phyloP scores from a whole-genome alignment of 2,888 invertebrate genomes.

The Pedicia rivosa region DNA sequence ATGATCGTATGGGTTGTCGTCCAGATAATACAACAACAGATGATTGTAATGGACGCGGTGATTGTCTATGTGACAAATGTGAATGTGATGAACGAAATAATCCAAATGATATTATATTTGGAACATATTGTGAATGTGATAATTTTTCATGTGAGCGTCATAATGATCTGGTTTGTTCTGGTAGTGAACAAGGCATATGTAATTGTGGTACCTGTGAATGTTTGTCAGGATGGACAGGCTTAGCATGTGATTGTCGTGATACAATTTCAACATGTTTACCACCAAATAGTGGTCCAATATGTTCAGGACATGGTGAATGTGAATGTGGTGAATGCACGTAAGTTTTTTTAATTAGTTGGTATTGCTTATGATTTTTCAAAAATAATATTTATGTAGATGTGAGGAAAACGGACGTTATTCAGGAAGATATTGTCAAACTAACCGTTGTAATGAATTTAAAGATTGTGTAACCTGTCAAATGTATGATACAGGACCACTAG shows the following conservation, averaged over 20 bases:
- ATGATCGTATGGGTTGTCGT: conserved; percentile 38
- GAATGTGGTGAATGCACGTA: conserved; percentile 73
- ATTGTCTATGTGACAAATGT: conserved; percentile 69
- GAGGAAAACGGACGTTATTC: conserved; percentile 54
- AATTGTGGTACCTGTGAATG: conserved; percentile 80
- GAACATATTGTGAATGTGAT: conserved; percentile 86
- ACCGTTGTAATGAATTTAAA: conserved; percentile 80
- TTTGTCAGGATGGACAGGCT: conserved; percentile 61
- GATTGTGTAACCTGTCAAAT: conserved; percentile 90
- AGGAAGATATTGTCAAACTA: conserved; percentile 81
- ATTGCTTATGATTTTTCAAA: neutral
- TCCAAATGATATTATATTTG: conserved; percentile 47
- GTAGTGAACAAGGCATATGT: conserved; percentile 66
- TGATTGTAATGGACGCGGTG: conserved; percentile 63
- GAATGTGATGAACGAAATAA: conserved; percentile 49
- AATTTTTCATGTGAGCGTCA: conserved; percentile 87
- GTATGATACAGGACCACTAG: conserved; percentile 62
- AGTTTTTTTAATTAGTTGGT: conserved; percentile 32
- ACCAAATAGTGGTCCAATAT: conserved; percentile 45
- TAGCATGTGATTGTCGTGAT: conserved; percentile 69
- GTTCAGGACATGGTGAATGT: conserved; percentile 78
- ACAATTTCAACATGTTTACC: conserved; percentile 62
- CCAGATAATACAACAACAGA: conserved; percentile 45
- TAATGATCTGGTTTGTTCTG: conserved; percentile 67
- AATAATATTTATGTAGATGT: conserved; percentile 24